Evolutionary conservation across 1,140 invertebrate genomes (phyloP), one percentile per base, ranked within the genome.

Genomic region (Sinonovacula constricta): DNA sequence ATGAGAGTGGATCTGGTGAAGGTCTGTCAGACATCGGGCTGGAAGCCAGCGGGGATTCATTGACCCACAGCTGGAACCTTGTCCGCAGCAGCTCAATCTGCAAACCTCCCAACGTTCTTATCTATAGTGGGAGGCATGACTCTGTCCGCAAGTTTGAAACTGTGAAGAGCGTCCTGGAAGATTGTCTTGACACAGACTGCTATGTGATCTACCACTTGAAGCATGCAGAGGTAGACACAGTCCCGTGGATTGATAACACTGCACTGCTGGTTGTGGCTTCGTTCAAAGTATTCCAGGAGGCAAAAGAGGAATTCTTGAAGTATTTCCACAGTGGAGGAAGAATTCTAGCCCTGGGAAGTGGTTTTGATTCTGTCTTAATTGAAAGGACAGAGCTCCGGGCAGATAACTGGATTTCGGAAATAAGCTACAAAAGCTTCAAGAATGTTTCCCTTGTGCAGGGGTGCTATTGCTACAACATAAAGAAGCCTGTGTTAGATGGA

Each of bases 391-490:
- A 83, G 65, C 28, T 77, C 0, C 30, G 67, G 22, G 57, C 56
- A 15, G 69, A 69, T 22, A 69, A 51, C 3, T 71, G 76, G 26
- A 77, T 86, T 15, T 54, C 68, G 4, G 62, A 70, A n/a, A 49
- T 87, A 82, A 95, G 94, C 14, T 97, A 96, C 82, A 94, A 94
- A 62, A 94, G 94, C 81, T 96, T 95, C 95, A 94, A 94, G 81
- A 93, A 94, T 5, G 95, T 96, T 0, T 94, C 94, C 83, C 94
- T 97, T 92, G 94, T 97, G 91, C 95, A 96, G 90, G 95, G 96
- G 80, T 94, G 96, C 51, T 96, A 96, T 88, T 96, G 95, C 81
- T 97, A 97, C 88, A 95, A 96, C 28, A 75, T 71, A 15, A 72
- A 79, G 24, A 91, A 92, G 28, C 94, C 94, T 0, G 93, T 94